A percentile compares a stretch with the other conserved stretches of the same genome.
Evolutionary conservation across 2,113 vertebrate species (phyloP).

Genomic region (Garra rufa): DNA sequence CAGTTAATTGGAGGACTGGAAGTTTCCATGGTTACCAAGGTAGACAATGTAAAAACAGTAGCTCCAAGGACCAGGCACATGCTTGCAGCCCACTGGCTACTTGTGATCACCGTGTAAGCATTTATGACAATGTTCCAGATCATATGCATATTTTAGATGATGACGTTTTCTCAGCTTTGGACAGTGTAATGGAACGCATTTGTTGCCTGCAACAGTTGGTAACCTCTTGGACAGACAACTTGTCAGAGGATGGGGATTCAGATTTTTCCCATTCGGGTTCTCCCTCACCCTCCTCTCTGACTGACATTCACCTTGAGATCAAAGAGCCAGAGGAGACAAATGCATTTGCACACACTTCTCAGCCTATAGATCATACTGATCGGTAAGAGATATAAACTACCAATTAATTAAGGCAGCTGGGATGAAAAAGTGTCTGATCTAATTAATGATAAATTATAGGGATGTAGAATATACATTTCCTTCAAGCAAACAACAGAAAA

Average conservation of each 20-base stretch:
- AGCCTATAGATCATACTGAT: slow-evolving; percentile 64
- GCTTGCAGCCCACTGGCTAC: slow-evolving; percentile 46
- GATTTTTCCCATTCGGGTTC: slow-evolving; percentile 75
- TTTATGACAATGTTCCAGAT: slow-evolving; percentile 87
- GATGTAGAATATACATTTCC: not conserved
- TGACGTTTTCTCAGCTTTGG: slow-evolving; percentile 84
- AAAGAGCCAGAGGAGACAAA: slow-evolving; percentile 64
- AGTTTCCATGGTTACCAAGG: slow-evolving; percentile 82
- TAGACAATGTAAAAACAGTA: slow-evolving; percentile 56
- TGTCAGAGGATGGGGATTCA: slow-evolving; percentile 77
- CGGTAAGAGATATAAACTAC: slow-evolving; percentile 47
- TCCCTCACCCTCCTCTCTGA: slow-evolving; percentile 72
- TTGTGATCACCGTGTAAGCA: slow-evolving; percentile 75
- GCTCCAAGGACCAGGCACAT: slow-evolving; percentile 62
- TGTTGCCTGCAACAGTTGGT: slow-evolving; percentile 81
- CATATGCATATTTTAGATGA: slow-evolving; percentile 62
- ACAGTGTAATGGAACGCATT: slow-evolving; percentile 83
- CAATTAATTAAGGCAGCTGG: not conserved
- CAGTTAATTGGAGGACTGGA: slow-evolving; percentile 85
- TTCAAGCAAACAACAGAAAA: not conserved
- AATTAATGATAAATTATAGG: too few relatives aligned
- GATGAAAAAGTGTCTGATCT: not conserved
- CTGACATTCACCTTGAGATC: slow-evolving; percentile 75
- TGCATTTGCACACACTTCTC: slow-evolving; percentile 51
- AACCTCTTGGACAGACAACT: slow-evolving; percentile 79